Base-by-base conservation (phyloP, 2,113 vertebrate genomes). In the Scolopax mira region DNA sequence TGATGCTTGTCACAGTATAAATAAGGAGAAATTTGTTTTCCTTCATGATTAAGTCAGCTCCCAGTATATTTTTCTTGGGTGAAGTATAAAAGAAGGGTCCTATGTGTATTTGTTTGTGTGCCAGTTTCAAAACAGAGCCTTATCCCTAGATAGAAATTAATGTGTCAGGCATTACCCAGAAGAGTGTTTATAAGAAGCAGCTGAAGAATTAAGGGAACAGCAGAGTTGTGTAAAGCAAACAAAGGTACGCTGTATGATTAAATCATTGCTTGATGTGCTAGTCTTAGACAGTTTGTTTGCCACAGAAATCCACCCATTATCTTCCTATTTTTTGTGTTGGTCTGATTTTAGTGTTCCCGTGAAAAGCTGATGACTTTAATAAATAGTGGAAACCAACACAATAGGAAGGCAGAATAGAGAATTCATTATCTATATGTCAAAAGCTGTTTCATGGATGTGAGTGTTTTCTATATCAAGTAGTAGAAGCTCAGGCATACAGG, bases 331-430 rank as follows among this genome's bases (percentile, higher is more conserved):
- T 75, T 61, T 88, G 35, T 75, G 19, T 81, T 94, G 48, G 39
- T 81, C 44, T 87, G 73, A 72, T 89, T 94, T 90, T 86, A 89
- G 14, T 49, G 46, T 79, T 93, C 73, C 52, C 0, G 0, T 85
- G 73, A 72, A 95, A 92, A 93, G 65, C n/a, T 87, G 70, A 48
- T 90, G 65, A 33, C 61, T 96, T 79, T 42, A 90, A 62, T 86
- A 94, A 89, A 75, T 23, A 57, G 41, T 57, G 48, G 46, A 85
- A 91, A 79, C 55, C 23, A 79, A 52, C 30, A 61, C 52, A 74
- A 84, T n/a, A 75, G 79, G 88, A 81, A 89, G 49, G 33, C 80
- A 89, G 62, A 89, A 49, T 51, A 82, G 61, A 42, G 17, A 93
- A 77, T 82, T 95, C 60, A 80, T 94, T 95, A 90, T 73, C 58